phyloP scores from a whole-genome alignment of 2,888 invertebrate species.

The Folsomia manolachei region DNA sequence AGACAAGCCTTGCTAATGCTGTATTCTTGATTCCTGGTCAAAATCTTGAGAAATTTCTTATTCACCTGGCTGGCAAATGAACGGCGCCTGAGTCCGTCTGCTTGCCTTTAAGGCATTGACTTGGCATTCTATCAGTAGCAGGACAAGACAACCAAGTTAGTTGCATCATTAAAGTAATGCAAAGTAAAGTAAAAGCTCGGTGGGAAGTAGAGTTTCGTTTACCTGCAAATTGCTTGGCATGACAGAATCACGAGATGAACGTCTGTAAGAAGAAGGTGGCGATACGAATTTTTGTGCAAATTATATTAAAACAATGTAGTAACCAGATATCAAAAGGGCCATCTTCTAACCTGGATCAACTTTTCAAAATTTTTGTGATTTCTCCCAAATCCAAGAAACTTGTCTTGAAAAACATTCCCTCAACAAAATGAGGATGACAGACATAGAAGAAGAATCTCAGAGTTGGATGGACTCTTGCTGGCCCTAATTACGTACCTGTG shows the following conservation, averaged over 20 bases:
- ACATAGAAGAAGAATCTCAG: too few relatives aligned
- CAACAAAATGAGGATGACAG: too few relatives aligned
- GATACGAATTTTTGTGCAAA: not conserved
- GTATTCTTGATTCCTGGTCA: not conserved
- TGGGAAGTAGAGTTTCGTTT: not conserved
- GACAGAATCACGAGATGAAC: too few relatives aligned
- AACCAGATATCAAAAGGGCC: too few relatives aligned
- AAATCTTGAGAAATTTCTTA: not conserved
- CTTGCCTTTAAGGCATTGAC: conserved; percentile 47
- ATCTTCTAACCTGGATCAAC: too few relatives aligned
- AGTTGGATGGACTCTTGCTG: conserved; percentile 36
- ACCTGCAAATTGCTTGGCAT: not conserved
- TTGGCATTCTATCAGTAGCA: conserved; percentile 8
- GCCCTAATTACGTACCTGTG: conserved; percentile 48
- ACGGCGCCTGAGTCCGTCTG: conserved; percentile 52
- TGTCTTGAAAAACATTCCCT: too few relatives aligned
- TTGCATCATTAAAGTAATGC: not conserved
- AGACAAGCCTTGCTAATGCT: not conserved
- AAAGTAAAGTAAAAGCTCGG: not conserved
- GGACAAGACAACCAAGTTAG: conserved; percentile 16
- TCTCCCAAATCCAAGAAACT: too few relatives aligned
- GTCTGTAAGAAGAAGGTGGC: not conserved
- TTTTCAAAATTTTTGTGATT: too few relatives aligned
- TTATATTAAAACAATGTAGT: too few relatives aligned
- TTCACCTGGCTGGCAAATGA: conserved; percentile 42